These are phyloP conservation scores for Holothuria leucospilota DNA, from an alignment of 53 echinoderm and acorn worm species.

Conservation along the genomic window DNA sequence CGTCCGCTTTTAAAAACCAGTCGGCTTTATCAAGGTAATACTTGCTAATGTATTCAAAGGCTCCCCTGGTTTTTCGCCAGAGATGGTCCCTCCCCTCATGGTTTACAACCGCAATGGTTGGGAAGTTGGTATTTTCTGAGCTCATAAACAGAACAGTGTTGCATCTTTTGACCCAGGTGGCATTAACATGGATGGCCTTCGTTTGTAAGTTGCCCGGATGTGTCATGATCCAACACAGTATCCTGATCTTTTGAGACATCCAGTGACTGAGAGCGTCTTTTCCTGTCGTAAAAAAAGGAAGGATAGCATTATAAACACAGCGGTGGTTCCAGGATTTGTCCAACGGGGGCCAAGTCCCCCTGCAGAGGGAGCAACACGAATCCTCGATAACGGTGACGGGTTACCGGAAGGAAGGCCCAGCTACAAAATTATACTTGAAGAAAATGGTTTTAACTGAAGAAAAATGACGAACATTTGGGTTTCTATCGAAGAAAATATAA, in stretches of 20 bases:
- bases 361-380: no score
- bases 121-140: neutral
- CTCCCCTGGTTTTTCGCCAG: slow-evolving; percentile 79
- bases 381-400: no score
- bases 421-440: no score
- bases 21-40: slow-evolving; percentile 64
- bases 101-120: slow-evolving; percentile 54
- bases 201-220: slow-evolving; percentile 72
- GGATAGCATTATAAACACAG: no score
- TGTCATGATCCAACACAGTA: slow-evolving; percentile 89
- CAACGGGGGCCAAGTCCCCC: no score
- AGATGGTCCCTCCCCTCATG: slow-evolving; percentile 75
- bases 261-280: slow-evolving; percentile 72
- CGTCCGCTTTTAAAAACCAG: no score
- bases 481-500: no score
- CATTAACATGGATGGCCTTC: slow-evolving; percentile 77
- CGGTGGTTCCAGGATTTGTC: no score
- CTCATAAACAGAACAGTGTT: slow-evolving; percentile 81
- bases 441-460: no score
- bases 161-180: slow-evolving; percentile 88
- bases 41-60: slow-evolving; percentile 76
- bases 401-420: no score
- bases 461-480: no score
- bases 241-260: slow-evolving; percentile 64
- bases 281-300: slow-evolving; percentile 55